Evolutionary conservation across 2,888 invertebrate genomes (phyloP), one percentile per base, ranked within the genome.

Genomic region (Latrodectus hesperus): DNA sequence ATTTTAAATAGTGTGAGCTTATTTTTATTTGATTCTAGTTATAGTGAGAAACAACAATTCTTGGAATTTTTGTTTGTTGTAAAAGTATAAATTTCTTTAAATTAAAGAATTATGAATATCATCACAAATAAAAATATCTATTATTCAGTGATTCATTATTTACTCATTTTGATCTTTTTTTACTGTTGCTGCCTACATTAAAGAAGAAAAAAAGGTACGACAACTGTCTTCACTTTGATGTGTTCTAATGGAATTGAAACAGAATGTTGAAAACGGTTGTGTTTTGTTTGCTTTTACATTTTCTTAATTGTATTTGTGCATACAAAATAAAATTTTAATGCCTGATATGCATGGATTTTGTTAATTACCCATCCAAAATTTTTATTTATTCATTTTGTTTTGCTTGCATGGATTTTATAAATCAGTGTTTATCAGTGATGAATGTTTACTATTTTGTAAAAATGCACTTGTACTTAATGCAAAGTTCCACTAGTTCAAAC

Each of bases 191-290:
- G 87, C 87, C 52, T 51, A 74, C 74, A 16, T 67, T 67, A 87
- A 82, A 88, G 87, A 88, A 88, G 87, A 83, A 82, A 88, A 67
- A 88, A 88, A 83, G 87, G 87, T 88, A 88, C 72, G 87, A 74
- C 72, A 77, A 81, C 74, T 79, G 68, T 87, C 80, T 87, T 87
- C 72, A 81, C 81, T 81, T 87, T 81, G 77, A 71, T 55, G 73
- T 80, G 84, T 84, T 71, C 74, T 84, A 78, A 70, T 84, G 78
- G 64, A 84, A 71, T 77, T 73, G 64, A 49, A 60, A 74, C 82
- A 65, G 75, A 82, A 74, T 81, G 81, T 81, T 81, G 81, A 81
- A 81, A 73, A 73, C 73, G 73, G 73, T 81, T 81, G 81, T 81
- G 14, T 70, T 70, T 60, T 60, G 60, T 60, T 60, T 60, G 60